Percentiles rank a stretch among this genome's conserved stretches.
phyloP scores from a whole-genome alignment of 1,140 invertebrate genomes.

The Belonocnema kinseyi region DNA sequence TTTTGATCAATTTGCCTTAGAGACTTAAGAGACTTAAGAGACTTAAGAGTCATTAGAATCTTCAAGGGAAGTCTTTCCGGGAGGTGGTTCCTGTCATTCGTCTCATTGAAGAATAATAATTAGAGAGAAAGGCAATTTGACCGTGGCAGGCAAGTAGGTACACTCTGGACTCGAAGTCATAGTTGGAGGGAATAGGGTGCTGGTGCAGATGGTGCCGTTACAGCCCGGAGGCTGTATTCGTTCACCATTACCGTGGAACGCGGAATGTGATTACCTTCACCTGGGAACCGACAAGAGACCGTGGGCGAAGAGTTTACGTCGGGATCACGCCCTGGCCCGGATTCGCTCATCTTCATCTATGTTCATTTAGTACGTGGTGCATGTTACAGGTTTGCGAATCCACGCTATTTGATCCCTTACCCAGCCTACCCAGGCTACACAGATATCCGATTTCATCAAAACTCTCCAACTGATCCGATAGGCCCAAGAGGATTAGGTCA shows the following conservation, averaged over 20 bases:
- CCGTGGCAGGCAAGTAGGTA: slow-evolving; percentile 46
- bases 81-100: slow-evolving; percentile 29
- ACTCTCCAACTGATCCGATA: too few relatives aligned
- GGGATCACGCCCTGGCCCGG: slow-evolving; percentile 27
- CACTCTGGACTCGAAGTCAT: slow-evolving; percentile 34
- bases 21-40: background rate
- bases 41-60: slow-evolving; percentile 1
- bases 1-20: too few relatives aligned
- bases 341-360: slow-evolving; percentile 46
- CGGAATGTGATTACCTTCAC: slow-evolving; percentile 72
- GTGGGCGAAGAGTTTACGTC: slow-evolving; percentile 25
- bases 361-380: slow-evolving; percentile 40
- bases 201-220: slow-evolving; percentile 66
- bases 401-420: background rate
- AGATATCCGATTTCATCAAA: background rate
- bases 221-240: slow-evolving; percentile 63
- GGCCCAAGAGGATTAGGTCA: too few relatives aligned
- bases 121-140: slow-evolving; percentile 35
- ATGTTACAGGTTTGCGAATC: background rate
- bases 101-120: slow-evolving; percentile 30
- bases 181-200: slow-evolving; percentile 57
- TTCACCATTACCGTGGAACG: slow-evolving; percentile 72
- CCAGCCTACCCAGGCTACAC: background rate
- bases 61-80: slow-evolving; percentile 9
- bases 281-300: slow-evolving; percentile 56